Evolutionary conservation across 2,113 vertebrate genomes (phyloP).

Genomic region (Neoarius graeffei): DNA sequence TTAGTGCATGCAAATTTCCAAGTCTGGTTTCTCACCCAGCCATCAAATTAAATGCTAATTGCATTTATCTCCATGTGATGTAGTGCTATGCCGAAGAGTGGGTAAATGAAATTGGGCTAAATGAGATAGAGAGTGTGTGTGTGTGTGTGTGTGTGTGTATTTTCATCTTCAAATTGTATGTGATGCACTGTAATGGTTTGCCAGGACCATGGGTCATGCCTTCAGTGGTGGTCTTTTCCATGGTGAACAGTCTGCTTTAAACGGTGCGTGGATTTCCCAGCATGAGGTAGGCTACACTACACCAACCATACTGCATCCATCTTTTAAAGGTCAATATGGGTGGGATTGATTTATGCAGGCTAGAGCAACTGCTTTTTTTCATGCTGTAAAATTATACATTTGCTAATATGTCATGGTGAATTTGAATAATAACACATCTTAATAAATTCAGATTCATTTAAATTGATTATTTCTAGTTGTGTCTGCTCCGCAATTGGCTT

Average conservation of each 20-base stretch:
- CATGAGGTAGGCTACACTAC: constrained; percentile 10
- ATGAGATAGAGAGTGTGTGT: not conserved
- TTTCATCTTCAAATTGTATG: not conserved
- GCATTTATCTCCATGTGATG: constrained; percentile 36
- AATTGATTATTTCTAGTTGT: constrained; percentile 11
- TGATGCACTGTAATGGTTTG: constrained; percentile 5
- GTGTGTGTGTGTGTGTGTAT: not conserved
- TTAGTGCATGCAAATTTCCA: constrained; percentile 5
- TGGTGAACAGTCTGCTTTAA: constrained; percentile 1
- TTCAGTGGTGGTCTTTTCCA: not conserved
- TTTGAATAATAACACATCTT: constrained; percentile 1
- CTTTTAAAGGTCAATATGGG: constrained; percentile 49
- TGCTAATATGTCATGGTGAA: constrained; percentile 8
- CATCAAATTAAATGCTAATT: constrained; percentile 52
- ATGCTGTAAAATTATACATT: constrained; percentile 6
- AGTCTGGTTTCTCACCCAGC: constrained; percentile 40
- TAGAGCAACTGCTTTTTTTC: not conserved
- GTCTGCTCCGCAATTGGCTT: not conserved
- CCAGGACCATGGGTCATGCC: not conserved
- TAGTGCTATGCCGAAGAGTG: not conserved
- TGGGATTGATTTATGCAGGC: constrained; percentile 47
- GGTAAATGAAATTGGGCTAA: not conserved
- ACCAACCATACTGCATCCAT: constrained; percentile 15
- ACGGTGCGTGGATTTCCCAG: not conserved
- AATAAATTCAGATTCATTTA: not conserved